Percentiles rank a stretch among this genome's conserved stretches.
phyloP scores from a whole-genome alignment of 1,140 invertebrate genomes.

The Diploscapter pachys region DNA sequence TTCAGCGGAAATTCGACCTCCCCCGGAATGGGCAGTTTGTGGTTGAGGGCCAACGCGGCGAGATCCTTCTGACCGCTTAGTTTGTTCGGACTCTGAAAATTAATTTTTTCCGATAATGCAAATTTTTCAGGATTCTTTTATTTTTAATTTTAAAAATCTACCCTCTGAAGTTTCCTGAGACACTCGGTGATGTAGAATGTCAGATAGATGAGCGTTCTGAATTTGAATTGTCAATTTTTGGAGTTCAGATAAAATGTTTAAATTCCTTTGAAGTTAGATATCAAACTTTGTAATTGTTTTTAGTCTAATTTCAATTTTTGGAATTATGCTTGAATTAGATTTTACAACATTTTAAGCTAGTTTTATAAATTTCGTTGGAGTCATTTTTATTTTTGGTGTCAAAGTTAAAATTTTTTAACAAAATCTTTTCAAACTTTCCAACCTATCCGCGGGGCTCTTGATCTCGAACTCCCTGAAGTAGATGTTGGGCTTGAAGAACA shows the following conservation, averaged over 20 bases:
- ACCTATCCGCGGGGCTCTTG: constrained; percentile 65
- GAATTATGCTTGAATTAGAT: too few species aligned
- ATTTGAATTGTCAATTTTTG: too few species aligned
- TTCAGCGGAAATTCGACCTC: constrained; percentile 94
- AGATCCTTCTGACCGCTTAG: constrained; percentile 88
- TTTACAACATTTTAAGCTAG: too few species aligned
- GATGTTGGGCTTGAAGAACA: constrained; percentile 97
- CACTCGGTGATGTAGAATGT: constrained; percentile 99
- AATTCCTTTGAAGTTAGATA: too few species aligned
- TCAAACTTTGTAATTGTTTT: too few species aligned
- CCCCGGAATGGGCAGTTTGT: constrained; percentile 93
- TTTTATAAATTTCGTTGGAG: too few species aligned
- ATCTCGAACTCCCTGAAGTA: constrained; percentile 96
- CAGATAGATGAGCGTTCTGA: constrained; percentile 88
- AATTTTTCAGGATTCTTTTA: constrained; percentile 19
- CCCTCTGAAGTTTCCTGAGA: constrained; percentile 84
- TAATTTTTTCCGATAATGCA: constrained; percentile 19
- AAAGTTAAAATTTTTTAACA: too few species aligned
- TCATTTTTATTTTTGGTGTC: too few species aligned
- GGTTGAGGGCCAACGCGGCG: constrained; percentile 82
- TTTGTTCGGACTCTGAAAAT: constrained; percentile 63
- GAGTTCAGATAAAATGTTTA: too few species aligned
- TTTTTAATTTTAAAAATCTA: constrained; percentile 43
- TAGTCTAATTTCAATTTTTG: too few species aligned
- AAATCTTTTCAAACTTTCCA: too few species aligned